phyloP scores from a whole-genome alignment of 2,797 vertebrate genomes.

The Nannoperca australis region DNA sequence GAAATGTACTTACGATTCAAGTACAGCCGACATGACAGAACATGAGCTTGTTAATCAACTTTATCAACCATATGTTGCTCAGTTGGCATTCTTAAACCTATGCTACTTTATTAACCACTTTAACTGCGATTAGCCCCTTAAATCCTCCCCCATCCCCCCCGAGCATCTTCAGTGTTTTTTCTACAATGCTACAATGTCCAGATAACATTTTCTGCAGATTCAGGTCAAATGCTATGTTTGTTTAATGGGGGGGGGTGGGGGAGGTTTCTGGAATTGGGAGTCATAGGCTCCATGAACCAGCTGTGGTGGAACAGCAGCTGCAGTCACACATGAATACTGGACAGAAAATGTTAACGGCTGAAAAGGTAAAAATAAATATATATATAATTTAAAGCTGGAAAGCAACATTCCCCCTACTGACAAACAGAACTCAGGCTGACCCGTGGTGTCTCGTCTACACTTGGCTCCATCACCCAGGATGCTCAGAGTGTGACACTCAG shows the following conservation, averaged over 20 bases:
- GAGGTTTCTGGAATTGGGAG: conserved; percentile 48
- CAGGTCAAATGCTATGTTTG: conserved; percentile 6
- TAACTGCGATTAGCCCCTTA: background rate
- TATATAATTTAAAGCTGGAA: conserved; percentile 8
- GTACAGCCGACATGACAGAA: background rate
- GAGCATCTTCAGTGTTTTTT: background rate
- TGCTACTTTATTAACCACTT: background rate
- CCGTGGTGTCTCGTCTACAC: conserved; percentile 41
- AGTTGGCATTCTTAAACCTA: background rate
- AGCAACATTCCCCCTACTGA: conserved; percentile 41
- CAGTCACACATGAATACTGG: conserved; percentile 41
- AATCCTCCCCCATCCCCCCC: too few species aligned
- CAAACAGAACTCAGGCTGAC: conserved; percentile 40
- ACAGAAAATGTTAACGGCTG: conserved; percentile 29
- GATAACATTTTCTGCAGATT: conserved; percentile 3
- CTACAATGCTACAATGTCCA: background rate
- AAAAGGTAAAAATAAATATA: background rate
- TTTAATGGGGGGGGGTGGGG: background rate
- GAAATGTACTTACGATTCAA: background rate
- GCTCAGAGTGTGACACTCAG: conserved; percentile 42
- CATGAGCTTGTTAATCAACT: background rate
- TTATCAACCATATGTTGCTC: background rate
- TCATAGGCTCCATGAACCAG: conserved; percentile 58
- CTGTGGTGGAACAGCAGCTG: conserved; percentile 50
- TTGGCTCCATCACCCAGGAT: conserved; percentile 39